phyloP scores from a whole-genome alignment of 2,888 invertebrate genomes.

The Ichneumoninae sp. region DNA sequence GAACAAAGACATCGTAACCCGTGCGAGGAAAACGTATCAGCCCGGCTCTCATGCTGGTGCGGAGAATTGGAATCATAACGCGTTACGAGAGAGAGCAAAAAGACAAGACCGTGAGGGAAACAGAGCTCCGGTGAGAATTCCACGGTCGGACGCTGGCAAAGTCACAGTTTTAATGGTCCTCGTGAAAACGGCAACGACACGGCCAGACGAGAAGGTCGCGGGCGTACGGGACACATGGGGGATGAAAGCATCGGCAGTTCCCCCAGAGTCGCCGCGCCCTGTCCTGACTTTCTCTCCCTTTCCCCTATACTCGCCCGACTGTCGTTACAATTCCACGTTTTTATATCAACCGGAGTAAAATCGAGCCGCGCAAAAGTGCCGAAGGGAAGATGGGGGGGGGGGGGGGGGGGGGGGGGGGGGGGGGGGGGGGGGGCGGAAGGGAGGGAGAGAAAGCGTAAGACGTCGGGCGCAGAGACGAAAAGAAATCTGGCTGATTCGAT shows the following conservation, averaged over 20 bases:
- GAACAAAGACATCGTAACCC: conserved; percentile 78
- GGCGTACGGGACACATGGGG: conserved; percentile 16
- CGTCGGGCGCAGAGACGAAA: conserved; percentile 34
- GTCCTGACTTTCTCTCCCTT: conserved; percentile 4
- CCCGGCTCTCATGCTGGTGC: conserved; percentile 40
- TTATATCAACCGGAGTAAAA: conserved; percentile 29
- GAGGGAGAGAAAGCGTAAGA: conserved; percentile 22
- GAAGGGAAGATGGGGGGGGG: background rate
- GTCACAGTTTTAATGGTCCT: conserved; percentile 79
- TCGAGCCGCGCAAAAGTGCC: conserved; percentile 28
- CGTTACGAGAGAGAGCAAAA: conserved; percentile 72
- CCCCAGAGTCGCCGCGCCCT: conserved; percentile 36
- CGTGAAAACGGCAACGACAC: conserved; percentile 75
- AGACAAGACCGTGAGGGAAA: conserved; percentile 19
- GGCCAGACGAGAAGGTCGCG: conserved; percentile 43
- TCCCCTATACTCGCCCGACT: conserved; percentile 14
- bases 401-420: no score
- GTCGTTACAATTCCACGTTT: conserved; percentile 28
- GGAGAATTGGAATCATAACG: conserved; percentile 73
- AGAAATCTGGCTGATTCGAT: conserved; percentile 65
- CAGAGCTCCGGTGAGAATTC: conserved; percentile 42
- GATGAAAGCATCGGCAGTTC: conserved; percentile 42
- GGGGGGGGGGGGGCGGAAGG: background rate
- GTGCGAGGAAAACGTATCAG: conserved; percentile 76
- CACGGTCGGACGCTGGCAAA: conserved; percentile 69